Evolutionary conservation across 2,888 invertebrate species (phyloP), one percentile per base, ranked within the genome.

Genomic region (Zaprionus lineosus): DNA sequence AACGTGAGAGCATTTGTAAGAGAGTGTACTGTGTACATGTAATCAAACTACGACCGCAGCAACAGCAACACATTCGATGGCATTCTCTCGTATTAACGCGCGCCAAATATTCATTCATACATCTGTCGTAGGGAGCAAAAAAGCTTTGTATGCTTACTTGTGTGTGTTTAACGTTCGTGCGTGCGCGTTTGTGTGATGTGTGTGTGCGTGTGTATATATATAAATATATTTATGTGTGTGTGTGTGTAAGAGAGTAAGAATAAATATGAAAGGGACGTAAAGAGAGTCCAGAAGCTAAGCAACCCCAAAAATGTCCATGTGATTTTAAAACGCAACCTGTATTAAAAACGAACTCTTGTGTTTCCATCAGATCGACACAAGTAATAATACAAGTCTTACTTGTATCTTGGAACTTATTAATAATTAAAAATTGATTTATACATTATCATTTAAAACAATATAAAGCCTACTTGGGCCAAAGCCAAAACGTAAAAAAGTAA

Each of bases 271-370:
- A 24, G n/a, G n/a, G 24, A 24, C 8, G n/a, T 6, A 24, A 8
- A 24, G 58, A 53, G 43, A 50, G 43, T 21, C 43, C 21, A 26
- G 8, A 44, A 34, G 28, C 50, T 63, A 56, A 73, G 52, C 77
- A 68, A 76, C 77, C 73, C 77, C 60, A 74, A 47, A 37, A 55
- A 8, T 24, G 43, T 57, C 74, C 74, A 78, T 74, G 74, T 78
- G 74, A 78, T 78, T 69, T 44, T 64, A 55, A 60, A 60, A 70
- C 34, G 55, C 70, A 74, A 63, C 71, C 63, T 64, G 76, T 76
- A 62, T 53, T 68, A 65, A 52, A 37, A 46, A 64, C 48, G 12
- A 37, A 36, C 26, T n/a, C 6, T 39, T 19, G 15, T 33, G 5
- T 37, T 51, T 43, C 43, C 26, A 52, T 51, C 72, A 65, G 51